These are phyloP conservation scores for Drosophila quasianomalipes DNA, from an alignment of 2,888 invertebrate species.

Conservation along the genomic window DNA sequence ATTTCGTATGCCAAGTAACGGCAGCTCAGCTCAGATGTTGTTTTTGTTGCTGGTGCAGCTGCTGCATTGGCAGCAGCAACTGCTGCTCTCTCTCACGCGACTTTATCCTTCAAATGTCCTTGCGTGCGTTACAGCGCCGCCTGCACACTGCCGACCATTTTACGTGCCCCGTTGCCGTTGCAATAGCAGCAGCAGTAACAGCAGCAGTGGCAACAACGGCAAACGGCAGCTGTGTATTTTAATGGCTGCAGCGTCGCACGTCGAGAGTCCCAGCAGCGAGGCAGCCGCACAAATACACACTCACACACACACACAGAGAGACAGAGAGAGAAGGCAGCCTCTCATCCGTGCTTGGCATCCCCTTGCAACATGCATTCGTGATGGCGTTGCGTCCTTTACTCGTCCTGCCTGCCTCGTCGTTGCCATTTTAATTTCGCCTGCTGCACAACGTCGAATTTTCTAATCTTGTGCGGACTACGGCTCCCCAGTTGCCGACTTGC, in stretches of 20 bases:
- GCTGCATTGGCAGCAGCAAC: conserved; percentile 38
- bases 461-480: conserved; percentile 82
- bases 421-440: conserved; percentile 81
- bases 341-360: conserved; percentile 31
- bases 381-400: conserved; percentile 50
- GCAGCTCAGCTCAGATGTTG: conserved; percentile 66
- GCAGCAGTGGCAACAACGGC: conserved; percentile 13
- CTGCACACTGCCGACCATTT: conserved; percentile 61
- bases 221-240: conserved; percentile 71
- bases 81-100: conserved; percentile 70
- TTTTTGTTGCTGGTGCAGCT: conserved; percentile 24
- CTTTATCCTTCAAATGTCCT: conserved; percentile 84
- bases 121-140: conserved; percentile 77
- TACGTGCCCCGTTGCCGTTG: conserved; percentile 52
- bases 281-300: conserved; percentile 34
- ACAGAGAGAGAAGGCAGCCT: not conserved
- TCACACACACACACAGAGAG: conserved; percentile 8
- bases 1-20: conserved; percentile 80
- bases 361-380: conserved; percentile 75
- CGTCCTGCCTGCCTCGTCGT: conserved; percentile 52
- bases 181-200: conserved; percentile 6
- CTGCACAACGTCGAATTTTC: conserved; percentile 82
- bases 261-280: conserved; percentile 71
- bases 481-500: conserved; percentile 74
- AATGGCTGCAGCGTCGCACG: conserved; percentile 79